phyloP scores from a whole-genome alignment of 53 echinoderm and acorn worm genomes.

The Holothuria scabra region DNA sequence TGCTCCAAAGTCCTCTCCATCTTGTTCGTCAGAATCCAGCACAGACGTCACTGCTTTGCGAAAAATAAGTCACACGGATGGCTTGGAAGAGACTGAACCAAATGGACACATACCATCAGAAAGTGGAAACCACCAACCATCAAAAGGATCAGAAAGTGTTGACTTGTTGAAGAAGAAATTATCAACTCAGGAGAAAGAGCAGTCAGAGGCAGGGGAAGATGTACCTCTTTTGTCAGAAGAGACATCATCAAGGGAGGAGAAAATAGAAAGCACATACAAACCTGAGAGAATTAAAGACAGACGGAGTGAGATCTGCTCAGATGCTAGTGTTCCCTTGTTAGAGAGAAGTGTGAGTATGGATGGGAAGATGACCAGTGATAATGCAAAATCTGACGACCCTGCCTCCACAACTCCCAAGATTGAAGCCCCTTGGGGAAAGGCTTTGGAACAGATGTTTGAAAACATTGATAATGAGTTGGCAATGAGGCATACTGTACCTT shows the following conservation, averaged over 20 bases:
- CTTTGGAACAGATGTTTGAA: constrained; percentile 90
- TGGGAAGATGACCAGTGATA: neutral
- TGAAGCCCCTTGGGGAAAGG: constrained; percentile 52
- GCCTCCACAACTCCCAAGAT: constrained; percentile 49
- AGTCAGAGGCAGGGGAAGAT: constrained; percentile 54
- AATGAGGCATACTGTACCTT: constrained; percentile 49
- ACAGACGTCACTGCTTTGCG: constrained; percentile 65
- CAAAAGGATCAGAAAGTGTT: constrained; percentile 27
- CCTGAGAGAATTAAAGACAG: constrained; percentile 42
- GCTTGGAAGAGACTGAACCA: neutral
- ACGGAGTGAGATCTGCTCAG: constrained; percentile 36
- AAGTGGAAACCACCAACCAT: neutral
- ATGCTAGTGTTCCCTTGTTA: constrained; percentile 39
- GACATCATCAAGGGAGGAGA: neutral
- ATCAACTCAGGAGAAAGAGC: constrained; percentile 55
- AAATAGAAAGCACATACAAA: constrained; percentile 40
- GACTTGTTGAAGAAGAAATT: constrained; percentile 42
- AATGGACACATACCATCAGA: neutral
- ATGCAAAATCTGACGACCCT: constrained; percentile 18
- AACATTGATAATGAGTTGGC: constrained; percentile 82
- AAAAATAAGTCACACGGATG: constrained; percentile 41
- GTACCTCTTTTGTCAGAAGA: constrained; percentile 44
- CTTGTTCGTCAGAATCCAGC: constrained; percentile 66
- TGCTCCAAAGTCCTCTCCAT: constrained; percentile 16
- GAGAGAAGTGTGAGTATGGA: constrained; percentile 61